phyloP scores from a whole-genome alignment of 2,797 vertebrate species.

The Macroramphosus scolopax region DNA sequence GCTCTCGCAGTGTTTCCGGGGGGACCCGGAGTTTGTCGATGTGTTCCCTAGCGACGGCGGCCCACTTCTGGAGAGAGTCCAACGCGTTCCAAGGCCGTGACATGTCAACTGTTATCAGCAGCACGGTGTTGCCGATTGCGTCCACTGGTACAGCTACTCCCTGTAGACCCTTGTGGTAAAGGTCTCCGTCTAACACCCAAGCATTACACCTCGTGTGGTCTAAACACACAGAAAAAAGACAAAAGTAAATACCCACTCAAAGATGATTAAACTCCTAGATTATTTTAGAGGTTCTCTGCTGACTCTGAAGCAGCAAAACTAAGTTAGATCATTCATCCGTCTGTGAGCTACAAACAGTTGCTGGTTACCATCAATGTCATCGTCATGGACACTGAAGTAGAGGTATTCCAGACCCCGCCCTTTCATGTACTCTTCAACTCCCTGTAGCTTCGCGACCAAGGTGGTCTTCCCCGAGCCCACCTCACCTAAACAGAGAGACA shows the following conservation, averaged over 20 bases:
- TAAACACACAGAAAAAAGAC: conserved; percentile 56
- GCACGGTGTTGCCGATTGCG: conserved; percentile 87
- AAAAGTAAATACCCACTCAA: neutral
- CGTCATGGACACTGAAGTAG: conserved; percentile 95
- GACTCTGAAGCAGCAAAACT: neutral
- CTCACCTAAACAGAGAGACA: conserved; percentile 82
- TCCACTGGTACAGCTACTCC: conserved; percentile 89
- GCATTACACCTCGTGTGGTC: conserved; percentile 96
- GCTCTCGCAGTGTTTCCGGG: conserved; percentile 93
- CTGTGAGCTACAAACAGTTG: neutral
- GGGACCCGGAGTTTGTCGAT: conserved; percentile 94
- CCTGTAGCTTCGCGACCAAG: conserved; percentile 94
- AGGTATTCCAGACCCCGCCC: conserved; percentile 97
- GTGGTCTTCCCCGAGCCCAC: conserved; percentile 98
- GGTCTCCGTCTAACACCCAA: conserved; percentile 96
- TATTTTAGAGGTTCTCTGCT: neutral
- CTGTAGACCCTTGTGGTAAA: conserved; percentile 97
- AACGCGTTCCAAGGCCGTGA: conserved; percentile 95
- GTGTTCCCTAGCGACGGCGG: conserved; percentile 92
- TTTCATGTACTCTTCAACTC: conserved; percentile 96
- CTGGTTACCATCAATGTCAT: conserved; percentile 92
- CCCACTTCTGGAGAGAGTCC: conserved; percentile 98
- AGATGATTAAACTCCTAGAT: neutral
- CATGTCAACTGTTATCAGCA: conserved; percentile 92
- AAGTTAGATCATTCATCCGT: conserved; percentile 3